Evolutionary conservation across 1,140 invertebrate species (phyloP).

Genomic region (Trialeurodes vaporariorum): DNA sequence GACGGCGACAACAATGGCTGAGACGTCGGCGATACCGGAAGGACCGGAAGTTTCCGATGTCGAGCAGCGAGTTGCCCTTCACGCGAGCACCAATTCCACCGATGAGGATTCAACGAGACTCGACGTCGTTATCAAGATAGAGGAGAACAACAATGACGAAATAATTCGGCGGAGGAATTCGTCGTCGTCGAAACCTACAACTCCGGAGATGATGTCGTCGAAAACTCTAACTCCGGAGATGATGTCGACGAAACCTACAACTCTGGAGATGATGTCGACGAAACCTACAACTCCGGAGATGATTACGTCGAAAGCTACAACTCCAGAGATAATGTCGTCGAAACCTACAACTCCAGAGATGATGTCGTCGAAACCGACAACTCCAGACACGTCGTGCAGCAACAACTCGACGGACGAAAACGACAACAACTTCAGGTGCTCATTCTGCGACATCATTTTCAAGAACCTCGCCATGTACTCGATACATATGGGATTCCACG

Average conservation of each 20-base stretch:
- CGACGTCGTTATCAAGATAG: not conserved
- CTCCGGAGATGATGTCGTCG: not conserved
- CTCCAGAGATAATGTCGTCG: not conserved
- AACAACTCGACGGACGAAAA: slow-evolving; percentile 8
- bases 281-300: not conserved
- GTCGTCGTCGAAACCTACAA: not conserved
- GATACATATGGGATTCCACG: slow-evolving; percentile 94
- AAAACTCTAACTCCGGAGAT: no score
- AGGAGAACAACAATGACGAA: not conserved
- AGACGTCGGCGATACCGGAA: no score
- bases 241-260: not conserved
- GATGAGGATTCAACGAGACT: not conserved
- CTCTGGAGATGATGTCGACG: not conserved
- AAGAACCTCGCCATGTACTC: slow-evolving; percentile 83
- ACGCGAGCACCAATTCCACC: not conserved
- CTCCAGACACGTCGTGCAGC: not conserved
- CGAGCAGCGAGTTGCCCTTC: no score
- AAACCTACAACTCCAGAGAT: not conserved
- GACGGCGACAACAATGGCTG: no score
- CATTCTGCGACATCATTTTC: slow-evolving; percentile 81
- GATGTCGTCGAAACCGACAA: not conserved
- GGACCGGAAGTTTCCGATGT: no score
- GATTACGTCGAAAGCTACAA: not conserved
- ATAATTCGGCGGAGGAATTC: no score
- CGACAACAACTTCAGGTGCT: slow-evolving; percentile 50